Base-by-base conservation (phyloP, 2,113 vertebrate species). In the Myotis brandtii region DNA sequence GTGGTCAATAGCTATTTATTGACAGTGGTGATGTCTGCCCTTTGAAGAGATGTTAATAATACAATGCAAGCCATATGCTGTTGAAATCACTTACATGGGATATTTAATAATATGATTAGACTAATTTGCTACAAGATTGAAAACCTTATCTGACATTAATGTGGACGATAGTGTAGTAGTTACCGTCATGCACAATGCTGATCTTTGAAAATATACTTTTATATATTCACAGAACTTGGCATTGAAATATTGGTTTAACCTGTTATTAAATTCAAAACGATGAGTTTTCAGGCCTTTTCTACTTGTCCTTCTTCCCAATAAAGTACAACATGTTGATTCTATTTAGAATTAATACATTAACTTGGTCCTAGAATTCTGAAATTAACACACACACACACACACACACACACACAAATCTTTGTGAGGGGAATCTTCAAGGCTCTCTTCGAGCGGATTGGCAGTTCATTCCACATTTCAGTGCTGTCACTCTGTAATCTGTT, bases 1-100 rank as follows among this genome's bases (percentile, higher is more conserved):
- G 85, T 95, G 82, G 82, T 97, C 96, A 96, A 97, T 97, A 97
- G 70, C 73, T 92, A 86, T 95, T 96, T 97, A 96, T 96, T 94
- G 96, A 95, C 50, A 27, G 69, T 62, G 46, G 93, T 95, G 50
- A 73, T 95, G 66, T 93, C 56, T 95, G 73, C 64, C 82, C 40
- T 96, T 93, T 79, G 84, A 96, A 92, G 85, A 97, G 85, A 54
- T 96, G 81, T 95, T 95, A 92, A 92, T 91, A 91, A 95, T 91
- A 94, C 64, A 93, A 70, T 83, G 64, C 32, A 96, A 95, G 92
- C 52, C 25, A 70, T 95, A 80, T 59, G 62, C 52, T 82, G 25
- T 59, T 93, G 92, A 83, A 95, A 95, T 95, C 62, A 83, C 56
- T 90, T 95, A 64, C 95, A 84, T 95, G 64, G 25, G 11, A 66